Conservation (phyloP, 1,140 invertebrate genomes). For the Mamestra configurata region DNA sequence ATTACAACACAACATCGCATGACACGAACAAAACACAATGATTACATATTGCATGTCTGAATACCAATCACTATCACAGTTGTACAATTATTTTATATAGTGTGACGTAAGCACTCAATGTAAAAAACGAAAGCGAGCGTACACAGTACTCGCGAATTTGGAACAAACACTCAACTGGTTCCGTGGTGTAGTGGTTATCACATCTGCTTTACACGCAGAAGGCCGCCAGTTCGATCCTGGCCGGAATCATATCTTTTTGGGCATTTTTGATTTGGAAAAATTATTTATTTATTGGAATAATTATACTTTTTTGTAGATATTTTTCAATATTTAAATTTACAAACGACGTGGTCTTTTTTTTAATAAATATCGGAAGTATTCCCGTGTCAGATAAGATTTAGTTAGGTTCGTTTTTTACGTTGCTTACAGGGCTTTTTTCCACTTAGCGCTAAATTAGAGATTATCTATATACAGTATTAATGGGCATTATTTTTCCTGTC, state of each 20-base stretch:
- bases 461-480: too few relatives aligned
- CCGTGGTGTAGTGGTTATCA: slow-evolving; percentile 73
- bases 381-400: too few relatives aligned
- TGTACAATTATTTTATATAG: background rate
- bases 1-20: background rate
- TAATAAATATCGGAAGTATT: too few relatives aligned
- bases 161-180: slow-evolving; percentile 52
- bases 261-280: background rate
- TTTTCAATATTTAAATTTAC: too few relatives aligned
- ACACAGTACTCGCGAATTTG: background rate
- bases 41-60: background rate
- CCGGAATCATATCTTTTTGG: slow-evolving; percentile 44
- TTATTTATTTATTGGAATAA: background rate
- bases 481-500: too few relatives aligned
- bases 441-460: too few relatives aligned
- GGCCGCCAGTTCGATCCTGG: slow-evolving; percentile 47
- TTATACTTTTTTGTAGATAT: too few relatives aligned
- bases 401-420: too few relatives aligned
- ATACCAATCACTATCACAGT: background rate
- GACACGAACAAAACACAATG: background rate
- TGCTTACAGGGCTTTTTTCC: too few relatives aligned
- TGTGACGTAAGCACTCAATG: background rate
- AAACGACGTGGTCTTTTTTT: too few relatives aligned
- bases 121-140: slow-evolving; percentile 24
- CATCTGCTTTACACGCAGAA: slow-evolving; percentile 57